Evolutionary conservation across 2,797 vertebrate genomes (phyloP), one percentile per base, ranked within the genome.

Genomic region (Ibycter americanus): DNA sequence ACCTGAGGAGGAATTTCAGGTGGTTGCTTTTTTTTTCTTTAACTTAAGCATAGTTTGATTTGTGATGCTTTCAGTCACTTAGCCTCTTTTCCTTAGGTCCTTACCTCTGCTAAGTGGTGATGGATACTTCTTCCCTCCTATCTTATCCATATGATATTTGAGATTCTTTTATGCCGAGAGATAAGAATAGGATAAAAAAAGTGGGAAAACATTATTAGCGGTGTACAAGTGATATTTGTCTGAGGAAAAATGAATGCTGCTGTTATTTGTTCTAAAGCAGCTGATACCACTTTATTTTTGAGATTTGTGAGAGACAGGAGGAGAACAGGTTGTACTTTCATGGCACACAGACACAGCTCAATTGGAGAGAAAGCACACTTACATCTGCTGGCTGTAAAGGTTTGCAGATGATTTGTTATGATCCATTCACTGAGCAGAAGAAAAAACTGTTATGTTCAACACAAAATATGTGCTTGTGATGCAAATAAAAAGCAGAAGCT

Each of bases 331-430:
- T 92, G 74, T 71, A 17, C 78, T 51, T 95, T 85, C 47, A n/a
- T 51, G 86, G 36, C 36, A 66, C 3, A 3, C 58, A 44, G 90
- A 15, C 66, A 46, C 51, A 89, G 84, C 71, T 94, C 38, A 83
- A 20, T 34, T 2, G 56, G 52, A 73, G 80, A 87, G 86, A 68
- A 94, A 92, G 65, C 55, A 44, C 12, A 7, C 32, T 84, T 91
- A 32, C 9, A 49, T 72, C 59, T 89, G 81, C 32, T 86, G 65
- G 65, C 22, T 83, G 36, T 67, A 82, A 81, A 95, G 65, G 17
- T 94, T 94, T 95, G 87, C 90, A 91, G 38, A 54, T 94, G 71
- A 82, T 93, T 94, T 96, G 93, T 89, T 84, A 34, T 87, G 67
- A 97, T 79, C 62, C 77, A 23, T 54, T 89, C 89, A 71, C 42